A percentile compares a stretch with the other conserved stretches of the same genome.
Conservation (phyloP, 2,888 invertebrate species). For the Magallana nippona region DNA sequence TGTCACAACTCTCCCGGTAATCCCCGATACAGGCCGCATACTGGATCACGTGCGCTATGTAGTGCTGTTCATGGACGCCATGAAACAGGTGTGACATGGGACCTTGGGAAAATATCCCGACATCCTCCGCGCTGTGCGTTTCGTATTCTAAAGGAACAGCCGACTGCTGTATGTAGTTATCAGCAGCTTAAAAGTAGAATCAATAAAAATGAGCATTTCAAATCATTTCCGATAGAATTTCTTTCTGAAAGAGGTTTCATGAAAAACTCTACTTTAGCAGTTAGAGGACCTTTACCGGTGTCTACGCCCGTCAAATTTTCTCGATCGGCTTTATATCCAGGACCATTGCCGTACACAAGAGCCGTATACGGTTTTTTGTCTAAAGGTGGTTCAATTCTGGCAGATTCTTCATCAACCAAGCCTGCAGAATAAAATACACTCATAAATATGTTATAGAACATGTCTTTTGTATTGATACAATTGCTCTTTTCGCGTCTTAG, state of each 20-base stretch:
- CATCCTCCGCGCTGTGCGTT: constrained; percentile 85
- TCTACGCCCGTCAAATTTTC: constrained; percentile 62
- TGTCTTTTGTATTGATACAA: too few species aligned
- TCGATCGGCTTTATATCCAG: constrained; percentile 55
- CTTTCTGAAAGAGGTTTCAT: too few species aligned
- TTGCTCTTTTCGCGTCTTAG: too few species aligned
- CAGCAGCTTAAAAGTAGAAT: constrained; percentile 51
- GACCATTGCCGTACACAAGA: constrained; percentile 74
- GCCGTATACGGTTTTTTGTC: constrained; percentile 71
- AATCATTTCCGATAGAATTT: too few species aligned
- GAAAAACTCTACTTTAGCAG: too few species aligned
- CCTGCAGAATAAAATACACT: neutral
- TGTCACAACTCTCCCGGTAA: constrained; percentile 9
- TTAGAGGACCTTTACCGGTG: constrained; percentile 55
- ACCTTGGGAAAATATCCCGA: constrained; percentile 91
- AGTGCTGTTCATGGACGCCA: constrained; percentile 93
- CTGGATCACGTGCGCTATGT: constrained; percentile 90
- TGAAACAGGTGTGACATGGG: constrained; percentile 89
- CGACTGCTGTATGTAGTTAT: constrained; percentile 55
- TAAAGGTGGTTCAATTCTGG: neutral
- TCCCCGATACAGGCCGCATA: constrained; percentile 89
- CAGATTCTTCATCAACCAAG: constrained; percentile 16
- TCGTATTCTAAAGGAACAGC: constrained; percentile 64
- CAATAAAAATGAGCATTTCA: too few species aligned
- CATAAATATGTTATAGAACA: neutral